Evolutionary conservation across 2,888 invertebrate species (phyloP).

Genomic region (Liopterus haemorrhoidalis): DNA sequence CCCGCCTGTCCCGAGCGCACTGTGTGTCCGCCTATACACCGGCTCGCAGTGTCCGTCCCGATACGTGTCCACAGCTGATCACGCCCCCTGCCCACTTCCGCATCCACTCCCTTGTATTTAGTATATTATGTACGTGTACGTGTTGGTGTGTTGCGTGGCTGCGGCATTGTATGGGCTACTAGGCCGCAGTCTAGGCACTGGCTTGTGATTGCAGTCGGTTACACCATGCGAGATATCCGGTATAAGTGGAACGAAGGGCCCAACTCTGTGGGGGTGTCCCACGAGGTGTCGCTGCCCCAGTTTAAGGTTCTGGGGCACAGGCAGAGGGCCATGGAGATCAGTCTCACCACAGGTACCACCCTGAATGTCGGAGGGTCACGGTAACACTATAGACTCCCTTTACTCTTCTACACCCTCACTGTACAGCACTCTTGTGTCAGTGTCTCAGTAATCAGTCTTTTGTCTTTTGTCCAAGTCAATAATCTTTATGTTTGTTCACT

Average conservation of each 20-base stretch:
- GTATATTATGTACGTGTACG: background rate
- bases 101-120: slow-evolving; percentile 13
- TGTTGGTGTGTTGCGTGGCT: slow-evolving; percentile 34
- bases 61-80: slow-evolving; percentile 12
- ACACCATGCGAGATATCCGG: slow-evolving; percentile 96
- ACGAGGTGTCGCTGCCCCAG: slow-evolving; percentile 94
- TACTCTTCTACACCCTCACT: slow-evolving; percentile 20
- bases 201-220: slow-evolving; percentile 76
- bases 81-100: slow-evolving; percentile 12
- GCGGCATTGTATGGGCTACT: slow-evolving; percentile 31
- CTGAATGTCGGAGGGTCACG: slow-evolving; percentile 38
- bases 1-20: slow-evolving; percentile 25
- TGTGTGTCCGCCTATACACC: slow-evolving; percentile 13
- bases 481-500: too few species aligned
- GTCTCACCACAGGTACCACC: slow-evolving; percentile 89
- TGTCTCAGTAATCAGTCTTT: too few species aligned
- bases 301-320: slow-evolving; percentile 97
- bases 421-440: slow-evolving; percentile 15
- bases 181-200: slow-evolving; percentile 38
- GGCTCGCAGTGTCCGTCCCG: slow-evolving; percentile 9
- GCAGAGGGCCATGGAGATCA: slow-evolving; percentile 93
- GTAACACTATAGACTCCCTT: slow-evolving; percentile 31
- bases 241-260: slow-evolving; percentile 96
- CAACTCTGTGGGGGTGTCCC: slow-evolving; percentile 91
- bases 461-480: too few species aligned